Evolutionary conservation across 2,888 invertebrate species (phyloP).

Genomic region (Trichogramma dendrolimi): DNA sequence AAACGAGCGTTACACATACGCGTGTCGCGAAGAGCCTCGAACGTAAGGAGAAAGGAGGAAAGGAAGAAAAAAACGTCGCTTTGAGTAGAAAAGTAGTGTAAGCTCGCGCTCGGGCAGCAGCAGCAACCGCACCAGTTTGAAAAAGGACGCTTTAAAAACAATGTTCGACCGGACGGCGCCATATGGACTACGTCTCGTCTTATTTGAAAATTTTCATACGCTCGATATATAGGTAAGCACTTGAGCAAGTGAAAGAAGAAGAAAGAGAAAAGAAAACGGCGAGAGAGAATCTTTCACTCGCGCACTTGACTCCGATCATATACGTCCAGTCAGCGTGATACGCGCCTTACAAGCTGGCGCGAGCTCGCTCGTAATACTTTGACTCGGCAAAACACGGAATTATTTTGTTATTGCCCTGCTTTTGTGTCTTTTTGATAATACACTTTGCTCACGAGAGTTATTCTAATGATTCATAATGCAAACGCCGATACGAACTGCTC

Average conservation of each 20-base stretch:
- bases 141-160: constrained; percentile 29
- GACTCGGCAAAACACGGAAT: background rate
- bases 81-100: constrained; percentile 8
- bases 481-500: too few species aligned
- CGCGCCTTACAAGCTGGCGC: background rate
- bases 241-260: background rate
- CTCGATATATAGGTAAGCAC: background rate
- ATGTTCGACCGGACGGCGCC: constrained; percentile 29
- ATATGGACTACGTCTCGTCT: constrained; percentile 29
- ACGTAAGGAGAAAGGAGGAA: constrained; percentile 8
- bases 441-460: too few species aligned
- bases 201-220: constrained; percentile 11
- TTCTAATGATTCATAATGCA: too few species aligned
- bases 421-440: too few species aligned
- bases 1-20: constrained; percentile 9
- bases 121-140: constrained; percentile 10
- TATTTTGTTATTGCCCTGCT: too few species aligned
- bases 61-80: constrained; percentile 21
- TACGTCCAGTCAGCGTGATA: too few species aligned
- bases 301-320: too few species aligned
- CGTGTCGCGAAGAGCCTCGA: background rate
- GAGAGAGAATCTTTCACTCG: too few species aligned
- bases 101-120: too few species aligned
- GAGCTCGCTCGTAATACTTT: background rate
- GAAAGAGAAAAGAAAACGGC: background rate